Conservation (phyloP, 2,888 invertebrate species). For the Galerucella pusilla region DNA sequence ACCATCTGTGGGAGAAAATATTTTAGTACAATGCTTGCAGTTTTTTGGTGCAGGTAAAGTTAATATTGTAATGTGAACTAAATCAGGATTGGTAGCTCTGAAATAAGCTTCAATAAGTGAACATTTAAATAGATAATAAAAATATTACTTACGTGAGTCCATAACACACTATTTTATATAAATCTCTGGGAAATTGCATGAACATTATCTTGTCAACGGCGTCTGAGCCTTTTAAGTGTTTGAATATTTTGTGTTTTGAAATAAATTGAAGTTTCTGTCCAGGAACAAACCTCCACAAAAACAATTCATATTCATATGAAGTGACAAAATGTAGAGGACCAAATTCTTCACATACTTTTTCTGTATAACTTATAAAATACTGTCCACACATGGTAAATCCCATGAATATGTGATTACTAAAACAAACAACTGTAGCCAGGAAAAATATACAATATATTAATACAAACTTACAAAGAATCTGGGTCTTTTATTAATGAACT, state of each 20-base stretch:
- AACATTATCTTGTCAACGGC: constrained; percentile 71
- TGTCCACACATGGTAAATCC: constrained; percentile 95
- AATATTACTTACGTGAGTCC: constrained; percentile 71
- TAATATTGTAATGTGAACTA: constrained; percentile 75
- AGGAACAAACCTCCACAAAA: constrained; percentile 63
- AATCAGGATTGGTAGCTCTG: constrained; percentile 63
- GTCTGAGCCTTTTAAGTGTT: constrained; percentile 55
- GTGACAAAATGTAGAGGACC: constrained; percentile 49
- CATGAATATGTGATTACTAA: constrained; percentile 91
- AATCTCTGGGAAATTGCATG: constrained; percentile 78
- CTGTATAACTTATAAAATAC: constrained; percentile 87
- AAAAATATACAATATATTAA: background rate
- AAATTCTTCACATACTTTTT: constrained; percentile 53
- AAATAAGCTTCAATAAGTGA: constrained; percentile 41
- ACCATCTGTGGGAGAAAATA: constrained; percentile 55
- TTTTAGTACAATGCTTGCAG: constrained; percentile 68
- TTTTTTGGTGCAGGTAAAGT: constrained; percentile 74
- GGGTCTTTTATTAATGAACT: constrained; percentile 53
- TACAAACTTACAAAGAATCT: constrained; percentile 56
- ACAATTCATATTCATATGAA: constrained; percentile 61
- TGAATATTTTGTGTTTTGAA: constrained; percentile 63
- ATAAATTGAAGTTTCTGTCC: constrained; percentile 59
- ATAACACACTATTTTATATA: constrained; percentile 74
- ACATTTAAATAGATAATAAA: constrained; percentile 16
- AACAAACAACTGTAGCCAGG: constrained; percentile 48